A percentile compares a stretch with the other conserved stretches of the same genome.
Evolutionary conservation across 2,113 vertebrate species (phyloP).

Genomic region (Daphoenositta chrysoptera): DNA sequence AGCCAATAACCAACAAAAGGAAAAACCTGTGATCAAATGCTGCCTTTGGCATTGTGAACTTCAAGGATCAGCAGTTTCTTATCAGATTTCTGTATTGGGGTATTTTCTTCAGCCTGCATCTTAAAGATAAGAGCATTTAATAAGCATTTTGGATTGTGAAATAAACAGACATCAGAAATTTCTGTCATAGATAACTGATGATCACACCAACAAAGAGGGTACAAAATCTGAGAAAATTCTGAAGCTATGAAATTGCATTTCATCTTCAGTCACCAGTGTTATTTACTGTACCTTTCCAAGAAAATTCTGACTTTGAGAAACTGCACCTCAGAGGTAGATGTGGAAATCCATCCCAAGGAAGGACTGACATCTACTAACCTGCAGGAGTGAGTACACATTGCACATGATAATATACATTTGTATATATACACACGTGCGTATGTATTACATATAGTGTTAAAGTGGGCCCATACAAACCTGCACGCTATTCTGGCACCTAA

Average conservation of each 20-base stretch:
- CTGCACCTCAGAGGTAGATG: neutral
- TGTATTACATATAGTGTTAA: neutral
- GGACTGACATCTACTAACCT: neutral
- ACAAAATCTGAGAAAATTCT: neutral
- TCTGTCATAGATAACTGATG: neutral
- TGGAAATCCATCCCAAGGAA: neutral
- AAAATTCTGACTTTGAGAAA: neutral
- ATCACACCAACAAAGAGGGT: neutral
- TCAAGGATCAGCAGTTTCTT: neutral
- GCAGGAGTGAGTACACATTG: neutral
- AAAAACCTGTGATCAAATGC: neutral
- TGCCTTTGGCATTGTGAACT: neutral
- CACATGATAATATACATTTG: neutral
- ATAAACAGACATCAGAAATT: neutral
- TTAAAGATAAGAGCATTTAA: neutral
- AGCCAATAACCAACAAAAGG: neutral
- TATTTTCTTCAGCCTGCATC: neutral
- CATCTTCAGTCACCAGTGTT: neutral
- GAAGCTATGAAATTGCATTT: neutral
- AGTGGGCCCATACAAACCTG: neutral
- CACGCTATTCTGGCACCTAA: neutral
- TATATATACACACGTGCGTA: fast-evolving
- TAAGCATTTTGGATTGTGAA: neutral
- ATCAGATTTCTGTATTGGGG: neutral
- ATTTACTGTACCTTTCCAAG: neutral